Evolutionary conservation across 2,888 invertebrate species (phyloP).

Genomic region (Drosophila robusta): DNA sequence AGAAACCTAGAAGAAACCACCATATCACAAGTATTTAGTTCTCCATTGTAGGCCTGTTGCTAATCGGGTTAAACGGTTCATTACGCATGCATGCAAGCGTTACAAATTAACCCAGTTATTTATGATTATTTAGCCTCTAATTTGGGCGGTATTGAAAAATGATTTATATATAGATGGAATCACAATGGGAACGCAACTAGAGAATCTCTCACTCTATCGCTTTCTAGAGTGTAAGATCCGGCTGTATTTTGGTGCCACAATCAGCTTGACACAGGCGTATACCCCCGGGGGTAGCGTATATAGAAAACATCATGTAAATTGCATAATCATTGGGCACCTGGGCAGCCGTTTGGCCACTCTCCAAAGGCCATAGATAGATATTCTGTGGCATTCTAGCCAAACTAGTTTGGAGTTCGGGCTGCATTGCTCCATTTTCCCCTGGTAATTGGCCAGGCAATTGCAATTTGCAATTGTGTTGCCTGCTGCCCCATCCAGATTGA

Average conservation of each 20-base stretch:
- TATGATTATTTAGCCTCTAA: constrained; percentile 69
- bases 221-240: not conserved
- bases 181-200: constrained; percentile 2
- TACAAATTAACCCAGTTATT: constrained; percentile 82
- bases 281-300: constrained; percentile 14
- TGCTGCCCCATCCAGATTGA: constrained; percentile 58
- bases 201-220: not conserved
- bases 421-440: constrained; percentile 62
- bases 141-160: constrained; percentile 58
- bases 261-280: constrained; percentile 21
- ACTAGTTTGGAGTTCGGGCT: constrained; percentile 48
- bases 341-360: constrained; percentile 38
- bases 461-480: constrained; percentile 74
- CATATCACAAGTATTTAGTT: constrained; percentile 24
- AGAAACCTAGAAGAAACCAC: constrained; percentile 9
- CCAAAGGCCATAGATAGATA: constrained; percentile 21
- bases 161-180: constrained; percentile 54
- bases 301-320: constrained; percentile 62
- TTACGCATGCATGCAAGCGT: constrained; percentile 77
- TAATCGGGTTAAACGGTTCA: constrained; percentile 76
- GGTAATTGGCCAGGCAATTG: constrained; percentile 69
- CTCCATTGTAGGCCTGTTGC: constrained; percentile 24
- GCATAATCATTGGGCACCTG: constrained; percentile 69
- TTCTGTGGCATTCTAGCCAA: constrained; percentile 35
- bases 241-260: not conserved